phyloP scores from a whole-genome alignment of 2,113 vertebrate genomes.

The Atlantisia rogersi region DNA sequence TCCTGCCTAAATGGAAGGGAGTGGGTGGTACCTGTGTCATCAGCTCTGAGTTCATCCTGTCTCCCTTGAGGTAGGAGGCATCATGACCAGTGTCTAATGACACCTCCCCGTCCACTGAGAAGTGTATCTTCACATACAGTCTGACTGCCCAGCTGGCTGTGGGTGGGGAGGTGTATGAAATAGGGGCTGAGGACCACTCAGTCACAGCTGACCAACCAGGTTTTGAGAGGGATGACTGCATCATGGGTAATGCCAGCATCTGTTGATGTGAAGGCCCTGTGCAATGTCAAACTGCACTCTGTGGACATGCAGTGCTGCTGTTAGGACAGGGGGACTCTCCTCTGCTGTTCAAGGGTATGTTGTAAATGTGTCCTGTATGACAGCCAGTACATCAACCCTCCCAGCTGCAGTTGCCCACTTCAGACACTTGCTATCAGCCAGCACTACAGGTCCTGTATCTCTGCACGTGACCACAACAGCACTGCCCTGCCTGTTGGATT shows the following conservation, averaged over 20 bases:
- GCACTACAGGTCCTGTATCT: not conserved
- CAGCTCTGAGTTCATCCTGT: not conserved
- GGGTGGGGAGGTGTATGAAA: not conserved
- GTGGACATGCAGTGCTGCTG: not conserved
- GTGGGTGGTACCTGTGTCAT: not conserved
- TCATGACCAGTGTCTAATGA: not conserved
- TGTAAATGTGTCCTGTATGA: not conserved
- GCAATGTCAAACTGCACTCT: not conserved
- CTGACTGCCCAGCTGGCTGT: not conserved
- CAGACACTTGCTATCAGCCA: not conserved
- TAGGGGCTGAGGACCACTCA: not conserved
- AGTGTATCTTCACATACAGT: accelerated
- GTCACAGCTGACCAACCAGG: not conserved
- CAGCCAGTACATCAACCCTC: not conserved
- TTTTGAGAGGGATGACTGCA: not conserved
- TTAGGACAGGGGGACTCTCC: not conserved
- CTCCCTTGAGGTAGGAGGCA: not conserved
- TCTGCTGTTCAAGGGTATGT: not conserved
- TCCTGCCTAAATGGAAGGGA: not conserved
- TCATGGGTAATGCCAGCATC: not conserved
- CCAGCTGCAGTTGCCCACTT: not conserved
- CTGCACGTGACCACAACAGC: not conserved
- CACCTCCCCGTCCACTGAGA: not conserved
- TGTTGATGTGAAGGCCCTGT: not conserved
- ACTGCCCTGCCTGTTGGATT: not conserved